phyloP scores from a whole-genome alignment of 2,113 vertebrate genomes.

The Entelurus aequoreus region DNA sequence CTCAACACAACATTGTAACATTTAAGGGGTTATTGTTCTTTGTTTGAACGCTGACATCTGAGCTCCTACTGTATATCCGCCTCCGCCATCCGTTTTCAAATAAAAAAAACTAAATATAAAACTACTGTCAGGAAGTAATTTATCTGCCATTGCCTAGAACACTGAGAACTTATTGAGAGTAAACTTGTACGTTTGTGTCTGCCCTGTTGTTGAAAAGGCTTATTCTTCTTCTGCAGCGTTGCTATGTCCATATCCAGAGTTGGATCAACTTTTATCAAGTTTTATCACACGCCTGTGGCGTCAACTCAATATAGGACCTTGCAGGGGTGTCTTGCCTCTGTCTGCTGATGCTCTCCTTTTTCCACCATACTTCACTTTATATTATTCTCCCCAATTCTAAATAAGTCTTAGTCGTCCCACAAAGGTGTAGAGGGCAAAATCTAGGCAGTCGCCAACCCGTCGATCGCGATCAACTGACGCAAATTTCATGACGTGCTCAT shows the following conservation, averaged over 20 bases:
- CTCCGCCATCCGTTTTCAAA: too few species aligned
- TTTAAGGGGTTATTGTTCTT: too few species aligned
- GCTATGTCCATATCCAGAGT: constrained; percentile 1
- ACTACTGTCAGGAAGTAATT: not conserved
- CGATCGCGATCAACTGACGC: too few species aligned
- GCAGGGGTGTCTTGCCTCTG: not conserved
- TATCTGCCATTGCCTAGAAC: not conserved
- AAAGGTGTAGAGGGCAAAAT: too few species aligned
- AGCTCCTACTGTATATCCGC: too few species aligned
- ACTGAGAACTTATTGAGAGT: constrained; percentile 1
- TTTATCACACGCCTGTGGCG: constrained; percentile 21
- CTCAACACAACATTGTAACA: not conserved
- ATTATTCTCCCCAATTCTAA: too few species aligned
- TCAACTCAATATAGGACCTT: constrained; percentile 26
- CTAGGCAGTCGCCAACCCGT: too few species aligned
- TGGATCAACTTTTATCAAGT: constrained; percentile 11
- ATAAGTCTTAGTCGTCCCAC: too few species aligned
- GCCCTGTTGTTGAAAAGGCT: constrained; percentile 9
- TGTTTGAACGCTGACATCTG: too few species aligned
- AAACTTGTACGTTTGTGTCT: constrained; percentile 10
- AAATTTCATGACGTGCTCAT: too few species aligned
- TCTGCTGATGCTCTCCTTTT: constrained; percentile 13
- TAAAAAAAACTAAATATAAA: too few species aligned
- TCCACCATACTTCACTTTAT: not conserved
- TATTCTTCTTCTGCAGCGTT: constrained; percentile 6